These are phyloP conservation scores for Coleophora flavipennella DNA, from an alignment of 2,888 invertebrate genomes.

Conservation along the genomic window DNA sequence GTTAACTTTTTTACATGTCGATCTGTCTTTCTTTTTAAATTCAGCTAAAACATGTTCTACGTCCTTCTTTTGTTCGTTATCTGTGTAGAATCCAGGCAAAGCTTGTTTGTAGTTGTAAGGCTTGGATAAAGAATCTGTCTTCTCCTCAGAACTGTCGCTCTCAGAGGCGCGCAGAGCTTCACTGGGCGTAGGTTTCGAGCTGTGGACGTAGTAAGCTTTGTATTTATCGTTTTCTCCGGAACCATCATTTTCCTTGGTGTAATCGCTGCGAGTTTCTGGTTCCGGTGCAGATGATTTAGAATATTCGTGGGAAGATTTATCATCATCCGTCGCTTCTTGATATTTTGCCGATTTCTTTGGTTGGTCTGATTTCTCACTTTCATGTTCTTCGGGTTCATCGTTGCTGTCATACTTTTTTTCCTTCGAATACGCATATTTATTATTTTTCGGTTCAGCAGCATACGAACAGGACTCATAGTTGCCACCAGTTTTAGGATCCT, in stretches of 20 bases:
- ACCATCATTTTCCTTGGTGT: slow-evolving; percentile 34
- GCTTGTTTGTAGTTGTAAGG: slow-evolving; percentile 62
- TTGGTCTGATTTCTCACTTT: slow-evolving; percentile 45
- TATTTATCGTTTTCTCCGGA: slow-evolving; percentile 41
- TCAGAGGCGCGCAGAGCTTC: slow-evolving; percentile 46
- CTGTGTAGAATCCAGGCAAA: slow-evolving; percentile 63
- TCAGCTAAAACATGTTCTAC: slow-evolving; percentile 81
- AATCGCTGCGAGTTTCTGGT: slow-evolving; percentile 32
- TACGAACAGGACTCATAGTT: slow-evolving; percentile 87
- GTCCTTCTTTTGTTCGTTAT: slow-evolving; percentile 74
- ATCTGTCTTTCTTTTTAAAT: slow-evolving; percentile 80
- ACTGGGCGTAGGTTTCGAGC: slow-evolving; percentile 48
- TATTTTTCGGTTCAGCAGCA: slow-evolving; percentile 80
- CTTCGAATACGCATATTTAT: slow-evolving; percentile 78
- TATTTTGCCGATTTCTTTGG: slow-evolving; percentile 47
- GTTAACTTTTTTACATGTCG: slow-evolving; percentile 79
- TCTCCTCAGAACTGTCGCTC: slow-evolving; percentile 49
- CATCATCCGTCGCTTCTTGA: slow-evolving; percentile 34
- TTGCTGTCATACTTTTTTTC: slow-evolving; percentile 76
- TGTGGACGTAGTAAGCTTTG: slow-evolving; percentile 53
- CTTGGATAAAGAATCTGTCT: slow-evolving; percentile 36
- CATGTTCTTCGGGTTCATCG: slow-evolving; percentile 66
- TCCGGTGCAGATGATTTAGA: slow-evolving; percentile 26
- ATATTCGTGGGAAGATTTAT: slow-evolving; percentile 36
- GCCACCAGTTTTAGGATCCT: slow-evolving; percentile 81